phyloP scores from a whole-genome alignment of 1,140 invertebrate species.

The Drosophila lacteicornis region DNA sequence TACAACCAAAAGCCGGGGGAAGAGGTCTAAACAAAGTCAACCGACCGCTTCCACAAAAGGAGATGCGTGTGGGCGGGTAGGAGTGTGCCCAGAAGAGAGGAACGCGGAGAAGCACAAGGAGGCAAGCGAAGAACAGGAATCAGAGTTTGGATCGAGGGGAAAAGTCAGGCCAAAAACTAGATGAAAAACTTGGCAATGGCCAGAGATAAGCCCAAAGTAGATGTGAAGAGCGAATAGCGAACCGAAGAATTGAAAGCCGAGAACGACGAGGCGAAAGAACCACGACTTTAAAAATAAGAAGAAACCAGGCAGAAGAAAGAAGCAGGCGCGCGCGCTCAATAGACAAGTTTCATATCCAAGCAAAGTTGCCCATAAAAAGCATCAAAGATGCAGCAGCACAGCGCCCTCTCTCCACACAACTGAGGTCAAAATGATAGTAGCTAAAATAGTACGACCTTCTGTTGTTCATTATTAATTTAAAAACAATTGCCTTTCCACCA shows the following conservation, averaged over 20 bases:
- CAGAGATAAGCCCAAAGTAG: conserved; percentile 47
- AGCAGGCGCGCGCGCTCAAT: conserved; percentile 30
- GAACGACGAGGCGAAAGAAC: conserved; percentile 13
- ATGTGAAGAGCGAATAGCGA: conserved; percentile 32
- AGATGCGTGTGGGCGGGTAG: conserved; percentile 71
- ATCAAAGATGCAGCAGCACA: conserved; percentile 41
- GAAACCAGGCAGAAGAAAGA: conserved; percentile 46
- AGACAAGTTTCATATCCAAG: conserved; percentile 69
- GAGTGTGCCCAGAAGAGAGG: conserved; percentile 24
- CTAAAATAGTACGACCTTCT: conserved; percentile 12
- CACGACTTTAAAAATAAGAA: conserved; percentile 16
- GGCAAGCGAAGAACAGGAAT: conserved; percentile 35
- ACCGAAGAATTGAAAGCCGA: conserved; percentile 21
- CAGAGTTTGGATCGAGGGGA: conserved; percentile 5
- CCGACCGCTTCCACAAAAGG: conserved; percentile 47
- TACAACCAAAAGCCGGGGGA: neutral
- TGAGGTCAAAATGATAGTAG: conserved; percentile 33
- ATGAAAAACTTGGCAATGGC: conserved; percentile 73
- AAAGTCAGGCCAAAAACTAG: conserved; percentile 62
- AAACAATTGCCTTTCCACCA: conserved; percentile 11
- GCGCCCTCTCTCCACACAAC: conserved; percentile 12
- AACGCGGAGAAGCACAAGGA: conserved; percentile 1
- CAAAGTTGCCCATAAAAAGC: conserved; percentile 46
- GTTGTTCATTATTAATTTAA: conserved; percentile 13
- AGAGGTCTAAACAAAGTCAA: conserved; percentile 38